A percentile compares a stretch with the other conserved stretches of the same genome.
These are phyloP conservation scores for Aegithalos caudatus DNA, from an alignment of 2,113 vertebrate species.

Conservation along the genomic window DNA sequence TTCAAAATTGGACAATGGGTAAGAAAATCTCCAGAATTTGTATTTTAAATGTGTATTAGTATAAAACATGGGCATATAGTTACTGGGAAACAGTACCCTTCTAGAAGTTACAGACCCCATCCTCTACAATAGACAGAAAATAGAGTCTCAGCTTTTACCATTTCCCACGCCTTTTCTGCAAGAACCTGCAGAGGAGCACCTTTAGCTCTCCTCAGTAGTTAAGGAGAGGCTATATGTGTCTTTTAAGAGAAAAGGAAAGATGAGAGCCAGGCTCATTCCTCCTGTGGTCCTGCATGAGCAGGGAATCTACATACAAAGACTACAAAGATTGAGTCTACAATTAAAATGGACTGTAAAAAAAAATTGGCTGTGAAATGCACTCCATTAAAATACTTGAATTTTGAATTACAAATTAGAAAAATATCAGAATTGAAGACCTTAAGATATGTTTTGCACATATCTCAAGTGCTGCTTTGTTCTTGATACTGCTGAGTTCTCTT, in stretches of 20 bases:
- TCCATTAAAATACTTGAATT: neutral
- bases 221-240: neutral
- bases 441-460: neutral
- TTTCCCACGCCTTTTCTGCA: neutral
- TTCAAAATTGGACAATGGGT: neutral
- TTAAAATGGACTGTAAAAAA: neutral
- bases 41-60: accelerated
- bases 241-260: neutral
- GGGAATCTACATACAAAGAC: neutral
- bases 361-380: neutral
- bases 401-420: neutral
- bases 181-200: neutral
- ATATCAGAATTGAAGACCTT: neutral
- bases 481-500: neutral
- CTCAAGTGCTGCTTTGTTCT: neutral
- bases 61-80: neutral
- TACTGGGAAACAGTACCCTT: neutral
- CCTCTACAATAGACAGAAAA: neutral
- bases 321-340: neutral
- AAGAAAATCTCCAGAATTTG: neutral
- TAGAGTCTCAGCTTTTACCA: neutral
- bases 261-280: neutral
- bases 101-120: neutral
- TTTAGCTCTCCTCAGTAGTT: neutral
- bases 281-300: neutral